Percentiles rank a stretch among this genome's conserved stretches.
Conservation (phyloP, 2,888 invertebrate genomes). For the Drosophila anomelani region DNA sequence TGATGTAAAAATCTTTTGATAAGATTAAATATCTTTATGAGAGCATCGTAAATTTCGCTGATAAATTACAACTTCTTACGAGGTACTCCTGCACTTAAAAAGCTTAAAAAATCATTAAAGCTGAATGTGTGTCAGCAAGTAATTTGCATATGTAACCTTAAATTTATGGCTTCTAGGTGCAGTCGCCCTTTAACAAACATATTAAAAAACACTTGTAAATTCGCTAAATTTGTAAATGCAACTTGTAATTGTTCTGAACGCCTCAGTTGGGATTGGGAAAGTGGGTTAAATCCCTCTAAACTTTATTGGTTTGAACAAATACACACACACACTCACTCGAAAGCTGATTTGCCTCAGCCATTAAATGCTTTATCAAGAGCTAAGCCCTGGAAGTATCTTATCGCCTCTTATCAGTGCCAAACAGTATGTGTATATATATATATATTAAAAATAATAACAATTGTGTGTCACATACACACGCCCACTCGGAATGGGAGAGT, state of each 20-base stretch:
- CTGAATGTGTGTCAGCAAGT: conserved; percentile 11
- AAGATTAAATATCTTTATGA: conserved; percentile 19
- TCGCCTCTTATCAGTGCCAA: conserved; percentile 33
- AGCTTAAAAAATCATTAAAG: conserved; percentile 22
- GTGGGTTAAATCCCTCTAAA: conserved; percentile 19
- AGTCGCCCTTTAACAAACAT: conserved; percentile 22
- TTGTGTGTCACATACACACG: conserved; percentile 36
- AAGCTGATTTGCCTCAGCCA: conserved; percentile 3
- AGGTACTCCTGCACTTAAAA: neutral
- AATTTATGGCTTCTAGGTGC: conserved; percentile 7
- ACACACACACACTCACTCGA: neutral
- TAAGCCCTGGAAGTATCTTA: conserved; percentile 29
- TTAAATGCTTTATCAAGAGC: conserved; percentile 22
- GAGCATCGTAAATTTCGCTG: neutral
- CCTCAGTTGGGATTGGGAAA: neutral
- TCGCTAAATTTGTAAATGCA: neutral
- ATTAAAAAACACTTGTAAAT: conserved; percentile 25
- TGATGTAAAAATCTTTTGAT: conserved; percentile 2
- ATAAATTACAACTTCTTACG: neutral
- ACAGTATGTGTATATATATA: neutral
- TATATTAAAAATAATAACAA: conserved; percentile 37
- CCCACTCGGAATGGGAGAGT: conserved; percentile 24
- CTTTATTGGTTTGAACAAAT: conserved; percentile 23
- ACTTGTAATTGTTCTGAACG: neutral
- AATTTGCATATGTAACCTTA: conserved; percentile 10